Evolutionary conservation across 64 coral and sea anemone species (phyloP), one percentile per base, ranked within the genome.

Genomic region (Astreopora myriophthalma): DNA sequence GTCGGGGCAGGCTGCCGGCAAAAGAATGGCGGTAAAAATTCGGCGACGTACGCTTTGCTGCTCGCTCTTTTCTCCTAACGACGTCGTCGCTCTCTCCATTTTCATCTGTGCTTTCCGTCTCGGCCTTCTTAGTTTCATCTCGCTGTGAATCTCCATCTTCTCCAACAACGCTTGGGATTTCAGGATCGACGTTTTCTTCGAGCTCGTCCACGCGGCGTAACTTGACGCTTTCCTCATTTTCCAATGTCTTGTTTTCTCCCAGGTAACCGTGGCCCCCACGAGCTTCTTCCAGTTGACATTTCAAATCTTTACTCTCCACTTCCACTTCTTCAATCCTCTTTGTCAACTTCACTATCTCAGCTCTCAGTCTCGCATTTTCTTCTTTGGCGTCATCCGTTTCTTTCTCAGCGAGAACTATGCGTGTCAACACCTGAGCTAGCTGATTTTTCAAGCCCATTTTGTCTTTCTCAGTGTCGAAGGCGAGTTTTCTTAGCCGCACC

Each of bases 21-120:
- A 90, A 94, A 35, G 93, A 94, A 69, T 89, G 93, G 9, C 93
- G 93, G 40, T 65, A 44, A 90, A 68, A 48, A 69, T 65, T 89
- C n/a, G 86, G 88, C n/a, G 74, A 13, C 33, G 86, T 51, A 24
- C 92, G 85, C 0, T 48, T 40, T 23, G 78, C 73, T 19, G 90
- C 34, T 28, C 74, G 80, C 49, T 93, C 80, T 35, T 68, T 77
- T 82, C 25, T 89, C 14, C 57, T 64, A 5, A 79, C 75, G 25
- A 37, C 38, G 6, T 69, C 14, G 11, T 67, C 49, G 25, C 78
- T 75, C 20, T 51, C 39, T 37, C 3, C 1, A 16, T 39, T 17
- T 23, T 61, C 69, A 26, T 60, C 17, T 25, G 25, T 11, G 26
- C 16, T 52, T 14, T 34, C 78, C 13, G 74, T 67, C 10, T 88